Evolutionary conservation across 1,140 invertebrate genomes (phyloP).

Genomic region (Drosophila littoralis): DNA sequence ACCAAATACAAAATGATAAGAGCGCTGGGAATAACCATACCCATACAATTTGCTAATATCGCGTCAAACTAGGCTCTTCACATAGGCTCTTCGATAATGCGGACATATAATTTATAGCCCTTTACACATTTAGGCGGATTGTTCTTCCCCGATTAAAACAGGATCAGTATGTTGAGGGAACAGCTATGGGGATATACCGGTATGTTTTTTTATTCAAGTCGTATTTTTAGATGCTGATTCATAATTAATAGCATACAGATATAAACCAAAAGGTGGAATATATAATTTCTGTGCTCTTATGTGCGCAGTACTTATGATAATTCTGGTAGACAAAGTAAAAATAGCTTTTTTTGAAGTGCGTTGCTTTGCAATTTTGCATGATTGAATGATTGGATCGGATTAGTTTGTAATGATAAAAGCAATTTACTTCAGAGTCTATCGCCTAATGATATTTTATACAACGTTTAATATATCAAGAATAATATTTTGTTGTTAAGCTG

Average conservation of each 20-base stretch:
- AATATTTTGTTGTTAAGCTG: background rate
- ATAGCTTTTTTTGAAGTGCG: background rate
- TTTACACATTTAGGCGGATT: background rate
- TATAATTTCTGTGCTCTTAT: too few relatives aligned
- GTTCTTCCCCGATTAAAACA: background rate
- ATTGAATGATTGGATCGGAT: too few relatives aligned
- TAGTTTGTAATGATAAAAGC: too few relatives aligned
- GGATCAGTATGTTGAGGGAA: background rate
- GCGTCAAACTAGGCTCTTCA: background rate
- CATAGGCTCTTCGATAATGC: background rate
- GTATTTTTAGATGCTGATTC: slow-evolving; percentile 3
- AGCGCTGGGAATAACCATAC: background rate
- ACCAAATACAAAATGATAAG: background rate
- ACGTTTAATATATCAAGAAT: too few relatives aligned
- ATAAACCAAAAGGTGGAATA: too few relatives aligned
- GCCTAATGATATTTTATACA: too few relatives aligned
- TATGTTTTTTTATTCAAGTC: too few relatives aligned
- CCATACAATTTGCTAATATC: slow-evolving; percentile 1
- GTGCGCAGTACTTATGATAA: background rate
- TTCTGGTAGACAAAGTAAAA: background rate
- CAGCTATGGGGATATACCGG: background rate
- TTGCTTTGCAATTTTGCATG: too few relatives aligned
- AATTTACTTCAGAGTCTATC: too few relatives aligned
- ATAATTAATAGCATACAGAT: too few relatives aligned
- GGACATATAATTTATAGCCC: slow-evolving; percentile 4